Base-by-base conservation (phyloP, 2,113 vertebrate genomes). In the Lasiurus borealis region DNA sequence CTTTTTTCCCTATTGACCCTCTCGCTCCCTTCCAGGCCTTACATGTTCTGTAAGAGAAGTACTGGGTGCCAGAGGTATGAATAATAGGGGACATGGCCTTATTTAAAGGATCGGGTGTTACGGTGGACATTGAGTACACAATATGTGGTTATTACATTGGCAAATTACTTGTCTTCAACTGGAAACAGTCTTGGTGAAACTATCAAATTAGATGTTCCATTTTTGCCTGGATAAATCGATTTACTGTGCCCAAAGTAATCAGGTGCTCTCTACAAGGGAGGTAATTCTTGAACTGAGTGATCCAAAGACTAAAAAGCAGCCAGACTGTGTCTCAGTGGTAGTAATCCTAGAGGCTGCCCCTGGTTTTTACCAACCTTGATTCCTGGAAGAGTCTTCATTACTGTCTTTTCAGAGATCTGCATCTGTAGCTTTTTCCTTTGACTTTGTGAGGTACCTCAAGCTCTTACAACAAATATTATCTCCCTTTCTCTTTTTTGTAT, bases 211-310 rank as follows among this genome's bases (percentile, higher is more conserved):
- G 36, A 83, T 72, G n/a, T 36, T 40, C 29, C 13, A 86, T 89
- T 13, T 89, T 59, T 21, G 9, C 31, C 29, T 80, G 19, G n/a
- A 89, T 21, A 80, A 95, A 95, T 27, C 48, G 31, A 80, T 36
- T 27, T 0, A 68, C 46, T 71, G 23, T 69, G n/a, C 3, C 80
- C 34, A 80, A 69, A 71, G 11, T 4, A 40, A 73, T 40, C 12
- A 46, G 12, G 3, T 59, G 7, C 52, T 93, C 3, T 80, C 29
- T 85, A 14, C 31, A 78, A 5, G 27, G 64, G 69, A 48, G 13
- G 12, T 86, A 88, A 94, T 76, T 92, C 57, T 94, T 96, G n/a
- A 72, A 40, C 59, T 44, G 44, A 75, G 44, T 71, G 3, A 66
- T 2, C 9, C 23, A 57, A 80, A 21, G 48, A 76, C 40, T 72